Conservation (phyloP, 2,797 vertebrate genomes). For the Apogon talboti region DNA sequence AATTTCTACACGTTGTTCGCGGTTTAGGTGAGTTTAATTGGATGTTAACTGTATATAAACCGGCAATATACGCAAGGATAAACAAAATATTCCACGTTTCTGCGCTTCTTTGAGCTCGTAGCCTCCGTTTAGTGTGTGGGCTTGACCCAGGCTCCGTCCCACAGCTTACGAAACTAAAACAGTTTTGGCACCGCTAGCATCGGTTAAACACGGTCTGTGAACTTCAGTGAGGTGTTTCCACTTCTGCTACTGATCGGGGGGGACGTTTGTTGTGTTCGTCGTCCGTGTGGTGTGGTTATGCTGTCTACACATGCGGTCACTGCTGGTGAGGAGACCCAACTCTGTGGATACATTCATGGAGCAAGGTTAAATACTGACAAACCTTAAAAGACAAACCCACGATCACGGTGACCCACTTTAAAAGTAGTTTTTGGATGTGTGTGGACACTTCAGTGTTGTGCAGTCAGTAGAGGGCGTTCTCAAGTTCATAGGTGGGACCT, state of each 20-base stretch:
- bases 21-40: accelerated
- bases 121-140: neutral
- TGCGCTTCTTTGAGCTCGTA: neutral
- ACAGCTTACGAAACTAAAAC: neutral
- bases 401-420: neutral
- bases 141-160: neutral
- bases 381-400: neutral
- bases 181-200: neutral
- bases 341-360: slow-evolving; percentile 57
- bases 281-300: neutral
- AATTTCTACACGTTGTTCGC: neutral
- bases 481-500: neutral
- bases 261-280: neutral
- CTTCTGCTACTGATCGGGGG: neutral
- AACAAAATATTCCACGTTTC: neutral
- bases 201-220: accelerated
- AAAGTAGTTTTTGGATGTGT: neutral
- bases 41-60: neutral
- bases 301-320: slow-evolving; percentile 39
- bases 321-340: slow-evolving; percentile 16
- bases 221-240: neutral
- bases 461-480: neutral
- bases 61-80: too few relatives aligned
- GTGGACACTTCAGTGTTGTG: slow-evolving; percentile 5
- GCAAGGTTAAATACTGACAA: slow-evolving; percentile 37